phyloP scores from a whole-genome alignment of 2,113 vertebrate species.

The Solea solea region DNA sequence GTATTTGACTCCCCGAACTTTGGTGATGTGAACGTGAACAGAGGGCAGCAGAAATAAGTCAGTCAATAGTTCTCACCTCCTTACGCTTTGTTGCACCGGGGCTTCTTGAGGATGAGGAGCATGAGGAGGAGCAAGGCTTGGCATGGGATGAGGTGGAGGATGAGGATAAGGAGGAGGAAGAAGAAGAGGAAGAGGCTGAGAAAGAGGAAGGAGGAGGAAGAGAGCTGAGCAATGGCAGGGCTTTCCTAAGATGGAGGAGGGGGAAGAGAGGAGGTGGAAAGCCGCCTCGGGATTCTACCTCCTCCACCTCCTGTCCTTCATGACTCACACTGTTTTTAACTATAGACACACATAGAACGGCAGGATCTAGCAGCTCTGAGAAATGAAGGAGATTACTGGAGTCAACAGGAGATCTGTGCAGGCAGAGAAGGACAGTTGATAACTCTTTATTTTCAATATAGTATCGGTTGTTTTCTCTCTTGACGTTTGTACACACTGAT shows the following conservation, averaged over 20 bases:
- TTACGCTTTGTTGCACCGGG: constrained; percentile 47
- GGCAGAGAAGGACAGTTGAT: not conserved
- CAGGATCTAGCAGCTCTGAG: constrained; percentile 13
- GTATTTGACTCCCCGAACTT: not conserved
- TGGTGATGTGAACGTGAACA: constrained; percentile 13
- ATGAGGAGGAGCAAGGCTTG: constrained; percentile 63
- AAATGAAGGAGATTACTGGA: not conserved
- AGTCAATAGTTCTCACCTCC: constrained; percentile 65
- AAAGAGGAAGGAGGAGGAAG: constrained; percentile 34
- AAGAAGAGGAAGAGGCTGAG: constrained; percentile 55
- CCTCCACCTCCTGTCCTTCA: constrained; percentile 58
- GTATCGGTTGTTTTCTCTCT: not conserved
- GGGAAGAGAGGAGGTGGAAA: constrained; percentile 62
- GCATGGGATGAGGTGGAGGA: constrained; percentile 62
- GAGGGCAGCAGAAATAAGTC: constrained; percentile 27
- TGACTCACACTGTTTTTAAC: constrained; percentile 60
- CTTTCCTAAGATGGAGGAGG: constrained; percentile 61
- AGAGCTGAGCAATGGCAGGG: constrained; percentile 52
- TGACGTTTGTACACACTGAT: not conserved
- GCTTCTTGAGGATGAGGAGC: constrained; percentile 65
- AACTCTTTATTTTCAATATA: not conserved
- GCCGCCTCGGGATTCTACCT: constrained; percentile 59
- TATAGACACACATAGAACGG: constrained; percentile 71
- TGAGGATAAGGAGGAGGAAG: constrained; percentile 61
- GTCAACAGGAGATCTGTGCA: not conserved